phyloP scores from a whole-genome alignment of 53 echinoderm and acorn worm genomes.

The Mesocentrotus franciscanus region DNA sequence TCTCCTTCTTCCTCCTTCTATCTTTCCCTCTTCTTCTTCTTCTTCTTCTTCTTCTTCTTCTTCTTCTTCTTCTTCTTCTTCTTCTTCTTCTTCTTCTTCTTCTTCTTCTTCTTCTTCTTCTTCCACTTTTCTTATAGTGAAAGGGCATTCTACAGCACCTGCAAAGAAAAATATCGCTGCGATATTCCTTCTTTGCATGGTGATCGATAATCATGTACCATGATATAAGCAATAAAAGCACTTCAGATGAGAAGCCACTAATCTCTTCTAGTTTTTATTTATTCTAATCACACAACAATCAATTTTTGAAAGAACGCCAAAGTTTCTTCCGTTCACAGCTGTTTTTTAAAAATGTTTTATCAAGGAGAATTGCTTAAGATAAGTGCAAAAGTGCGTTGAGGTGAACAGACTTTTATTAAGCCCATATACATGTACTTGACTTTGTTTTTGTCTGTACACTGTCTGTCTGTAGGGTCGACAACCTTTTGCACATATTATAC shows the following conservation, averaged over 20 bases:
- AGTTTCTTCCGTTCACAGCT: not conserved
- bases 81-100: not conserved
- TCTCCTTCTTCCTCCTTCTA: not conserved
- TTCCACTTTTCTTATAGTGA: not conserved
- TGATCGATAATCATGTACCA: not conserved
- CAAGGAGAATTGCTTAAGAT: too few relatives aligned
- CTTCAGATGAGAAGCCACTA: too few relatives aligned
- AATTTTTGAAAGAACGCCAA: not conserved
- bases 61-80: not conserved
- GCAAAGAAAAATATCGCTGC: not conserved
- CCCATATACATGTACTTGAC: too few relatives aligned
- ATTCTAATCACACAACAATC: not conserved
- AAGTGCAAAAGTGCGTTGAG: not conserved
- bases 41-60: not conserved
- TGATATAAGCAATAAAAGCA: too few relatives aligned
- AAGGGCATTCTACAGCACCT: not conserved
- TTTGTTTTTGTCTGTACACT: too few relatives aligned
- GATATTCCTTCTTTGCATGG: not conserved
- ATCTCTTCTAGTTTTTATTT: too few relatives aligned
- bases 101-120: not conserved
- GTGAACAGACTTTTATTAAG: constrained; percentile 4
- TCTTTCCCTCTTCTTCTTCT: not conserved
- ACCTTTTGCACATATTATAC: too few relatives aligned
- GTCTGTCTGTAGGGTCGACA: too few relatives aligned
- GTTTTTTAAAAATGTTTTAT: too few relatives aligned